Evolutionary conservation across 2,888 invertebrate genomes (phyloP).

Genomic region (Rotaria sp.): DNA sequence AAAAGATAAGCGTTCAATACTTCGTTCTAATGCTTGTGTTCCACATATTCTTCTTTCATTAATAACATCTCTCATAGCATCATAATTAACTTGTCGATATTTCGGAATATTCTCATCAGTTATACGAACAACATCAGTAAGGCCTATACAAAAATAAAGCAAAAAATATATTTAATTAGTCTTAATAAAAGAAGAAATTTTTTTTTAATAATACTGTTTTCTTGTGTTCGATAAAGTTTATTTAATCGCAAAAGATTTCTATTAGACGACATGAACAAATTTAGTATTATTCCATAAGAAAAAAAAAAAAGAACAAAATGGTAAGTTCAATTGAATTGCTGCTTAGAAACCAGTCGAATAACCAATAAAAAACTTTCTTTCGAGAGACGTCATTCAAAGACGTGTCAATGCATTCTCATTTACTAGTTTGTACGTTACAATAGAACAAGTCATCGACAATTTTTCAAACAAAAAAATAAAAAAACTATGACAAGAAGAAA

Average conservation of each 20-base stretch:
- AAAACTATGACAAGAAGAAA: no score
- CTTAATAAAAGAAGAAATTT: no score
- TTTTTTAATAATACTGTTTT: background rate
- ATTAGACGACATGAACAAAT: background rate
- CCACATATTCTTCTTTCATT: background rate
- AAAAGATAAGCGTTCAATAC: background rate
- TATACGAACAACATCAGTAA: background rate
- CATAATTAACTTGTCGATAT: conserved; percentile 19
- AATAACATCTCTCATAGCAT: background rate
- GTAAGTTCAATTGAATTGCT: background rate
- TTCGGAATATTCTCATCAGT: conserved; percentile 9
- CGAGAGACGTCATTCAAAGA: background rate
- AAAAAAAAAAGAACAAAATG: background rate
- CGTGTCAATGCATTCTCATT: background rate
- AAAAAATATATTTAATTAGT: no score
- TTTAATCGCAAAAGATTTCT: background rate
- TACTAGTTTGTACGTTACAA: no score
- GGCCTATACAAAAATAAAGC: background rate
- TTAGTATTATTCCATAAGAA: background rate
- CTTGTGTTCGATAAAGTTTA: background rate
- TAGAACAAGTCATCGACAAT: no score
- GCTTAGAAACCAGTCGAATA: background rate
- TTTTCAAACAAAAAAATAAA: no score
- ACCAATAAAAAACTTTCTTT: background rate
- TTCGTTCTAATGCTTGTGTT: background rate